Base-by-base conservation (phyloP, 92 coral and sea anemone species). In the Palythoa grandis region DNA sequence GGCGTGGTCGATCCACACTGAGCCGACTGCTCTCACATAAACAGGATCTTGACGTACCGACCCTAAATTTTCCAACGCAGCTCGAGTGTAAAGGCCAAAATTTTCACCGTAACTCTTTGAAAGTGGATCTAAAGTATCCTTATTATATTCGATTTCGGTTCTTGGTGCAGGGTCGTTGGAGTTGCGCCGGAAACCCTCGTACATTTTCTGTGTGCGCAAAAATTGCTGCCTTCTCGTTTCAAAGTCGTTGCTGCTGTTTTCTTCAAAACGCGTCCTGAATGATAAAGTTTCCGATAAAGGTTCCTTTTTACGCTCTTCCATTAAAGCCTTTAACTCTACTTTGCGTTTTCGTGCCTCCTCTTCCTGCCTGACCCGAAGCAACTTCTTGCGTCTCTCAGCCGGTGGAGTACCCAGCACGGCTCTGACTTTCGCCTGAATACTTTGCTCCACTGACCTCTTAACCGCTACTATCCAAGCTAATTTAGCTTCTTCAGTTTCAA, bases 401-500 rank as follows among this genome's bases (percentile, higher is more conserved):
- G 98, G 98, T 23, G 98, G 98, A 3, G 98, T 89, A 8, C 98
- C 98, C 4, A 96, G 63, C 10, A 88, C 96, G 4, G 94, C 96
- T 37, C 98, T 86, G 2, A 96, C 98, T 87, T 93, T 93, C 22
- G 89, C 83, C 56, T 96, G 98, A 79, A 96, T 95, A 74, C 86
- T 95, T 15, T 87, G 91, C 65, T 96, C 98, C n/a, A 96, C 98
- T 3, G 98, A 96, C 58, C 82, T 90, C 71, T 91, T 90, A 0
- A 96, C 90, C 24, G 95, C 95, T 7, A 79, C 91, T 29, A 94
- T 89, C 98, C 98, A 96, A 39, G 88, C 84, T 77, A 84, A 68
- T 25, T 95, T 91, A 14, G 92, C 96, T 38, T 89, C 93, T 40
- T 96, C 98, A 47, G 72, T 92, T 12, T 85, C 91, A 57, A 96